phyloP scores from a whole-genome alignment of 2,797 vertebrate species.

The Artibeus lituratus region DNA sequence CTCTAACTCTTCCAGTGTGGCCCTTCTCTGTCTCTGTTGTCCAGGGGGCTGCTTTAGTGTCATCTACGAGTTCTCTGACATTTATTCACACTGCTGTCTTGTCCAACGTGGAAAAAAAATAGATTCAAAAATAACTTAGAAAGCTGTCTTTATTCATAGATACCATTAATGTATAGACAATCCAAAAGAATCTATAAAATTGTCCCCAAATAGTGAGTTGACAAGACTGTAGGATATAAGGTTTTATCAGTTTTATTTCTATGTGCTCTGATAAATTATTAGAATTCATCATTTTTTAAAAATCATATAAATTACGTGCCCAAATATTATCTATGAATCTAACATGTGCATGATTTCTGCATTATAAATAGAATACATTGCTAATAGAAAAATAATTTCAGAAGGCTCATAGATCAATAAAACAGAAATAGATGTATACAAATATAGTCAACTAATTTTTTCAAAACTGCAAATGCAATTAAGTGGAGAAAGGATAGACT shows the following conservation, averaged over 20 bases:
- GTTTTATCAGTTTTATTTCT: background rate
- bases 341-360: background rate
- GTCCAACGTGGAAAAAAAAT: background rate
- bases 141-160: background rate
- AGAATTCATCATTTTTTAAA: background rate
- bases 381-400: background rate
- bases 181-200: background rate
- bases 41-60: background rate
- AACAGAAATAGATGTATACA: background rate
- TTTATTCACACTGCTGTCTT: background rate
- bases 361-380: background rate
- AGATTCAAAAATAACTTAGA: background rate
- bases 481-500: background rate
- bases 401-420: background rate
- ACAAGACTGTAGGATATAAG: background rate
- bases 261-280: background rate
- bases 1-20: background rate
- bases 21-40: background rate
- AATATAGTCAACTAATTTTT: background rate
- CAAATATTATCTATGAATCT: background rate
- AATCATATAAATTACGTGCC: background rate
- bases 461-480: background rate
- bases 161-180: background rate
- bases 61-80: background rate
- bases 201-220: background rate